Evolutionary conservation across 1,140 invertebrate genomes (phyloP).

Genomic region (Cydia amplana): DNA sequence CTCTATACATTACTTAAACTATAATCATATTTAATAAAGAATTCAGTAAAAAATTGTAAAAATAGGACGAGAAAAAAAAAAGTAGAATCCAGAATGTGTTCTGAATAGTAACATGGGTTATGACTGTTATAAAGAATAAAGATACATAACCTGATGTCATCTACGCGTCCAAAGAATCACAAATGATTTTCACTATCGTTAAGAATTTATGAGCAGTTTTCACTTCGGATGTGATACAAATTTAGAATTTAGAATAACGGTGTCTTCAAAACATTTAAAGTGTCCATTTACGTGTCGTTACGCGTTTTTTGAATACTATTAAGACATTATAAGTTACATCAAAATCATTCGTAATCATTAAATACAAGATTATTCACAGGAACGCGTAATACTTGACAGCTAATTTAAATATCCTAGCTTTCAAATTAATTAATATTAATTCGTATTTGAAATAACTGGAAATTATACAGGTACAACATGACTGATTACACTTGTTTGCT

Average conservation of each 20-base stretch:
- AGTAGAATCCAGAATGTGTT: neutral
- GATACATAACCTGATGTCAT: slow-evolving; percentile 10
- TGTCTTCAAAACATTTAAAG: neutral
- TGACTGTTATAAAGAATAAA: slow-evolving; percentile 27
- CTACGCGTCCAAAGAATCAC: slow-evolving; percentile 16
- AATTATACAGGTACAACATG: neutral
- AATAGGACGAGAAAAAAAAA: too few relatives aligned
- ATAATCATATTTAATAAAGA: too few relatives aligned
- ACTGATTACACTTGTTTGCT: neutral
- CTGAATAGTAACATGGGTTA: neutral
- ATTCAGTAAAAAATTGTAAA: too few relatives aligned
- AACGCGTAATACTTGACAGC: neutral
- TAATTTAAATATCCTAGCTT: neutral
- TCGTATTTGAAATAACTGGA: neutral
- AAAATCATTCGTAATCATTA: neutral
- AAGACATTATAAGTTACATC: neutral
- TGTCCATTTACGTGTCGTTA: slow-evolving; percentile 10
- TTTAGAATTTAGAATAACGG: slow-evolving; percentile 28
- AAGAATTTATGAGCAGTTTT: slow-evolving; percentile 26
- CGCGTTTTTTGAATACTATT: slow-evolving; percentile 18
- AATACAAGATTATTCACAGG: neutral
- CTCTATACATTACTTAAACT: too few relatives aligned
- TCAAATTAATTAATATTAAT: neutral
- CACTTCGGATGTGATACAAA: slow-evolving; percentile 27
- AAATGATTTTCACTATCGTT: slow-evolving; percentile 30